Base-by-base conservation (phyloP, 2,797 vertebrate genomes). In the Lacerta viridis region DNA sequence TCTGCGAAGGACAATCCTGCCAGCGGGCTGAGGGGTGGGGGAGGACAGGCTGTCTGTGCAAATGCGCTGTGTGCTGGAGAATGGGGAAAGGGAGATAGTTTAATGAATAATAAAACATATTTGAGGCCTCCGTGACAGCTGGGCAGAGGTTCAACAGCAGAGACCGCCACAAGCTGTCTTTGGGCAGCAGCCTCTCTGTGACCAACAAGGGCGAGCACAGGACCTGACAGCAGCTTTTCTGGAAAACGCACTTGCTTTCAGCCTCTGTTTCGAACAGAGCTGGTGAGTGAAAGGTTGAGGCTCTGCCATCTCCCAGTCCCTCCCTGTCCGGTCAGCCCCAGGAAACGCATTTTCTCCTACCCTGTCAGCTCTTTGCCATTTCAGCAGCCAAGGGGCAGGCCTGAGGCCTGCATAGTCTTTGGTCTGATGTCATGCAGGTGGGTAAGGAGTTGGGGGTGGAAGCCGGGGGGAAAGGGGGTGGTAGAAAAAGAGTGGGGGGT, bases 191-290 rank as follows among this genome's bases (percentile, higher is more conserved):
- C 85, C 85, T 85, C 72, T 80, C 61, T 39, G 29, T 71, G 89
- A 88, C 84, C 83, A 82, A 82, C 15, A 84, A 91, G 50, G 41
- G 71, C n/a, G 84, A 90, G 41, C 75, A 69, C 68, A 85, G 87
- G 59, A 64, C 36, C 85, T 89, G 78, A 90, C 82, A 89, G 61
- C 23, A 89, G 79, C 71, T 85, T 85, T 55, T 81, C 59, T 68
- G 27, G 59, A 85, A 89, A 55, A 89, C 7, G 78, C 39, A 50
- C 55, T 80, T 29, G 71, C 83, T 81, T 85, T 81, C 55, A 80
- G 78, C 33, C 71, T 64, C 11, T 23, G 55, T 81, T 41, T 76
- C 55, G 17, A 81, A 71, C 41, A 36, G 64, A 39, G 46, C 46
- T 23, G 77, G 80, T 33, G 69, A 80, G 36, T 18, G 27, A 61